These are phyloP conservation scores for Laspeyria flexula DNA, from an alignment of 2,888 invertebrate genomes.

Conservation along the genomic window DNA sequence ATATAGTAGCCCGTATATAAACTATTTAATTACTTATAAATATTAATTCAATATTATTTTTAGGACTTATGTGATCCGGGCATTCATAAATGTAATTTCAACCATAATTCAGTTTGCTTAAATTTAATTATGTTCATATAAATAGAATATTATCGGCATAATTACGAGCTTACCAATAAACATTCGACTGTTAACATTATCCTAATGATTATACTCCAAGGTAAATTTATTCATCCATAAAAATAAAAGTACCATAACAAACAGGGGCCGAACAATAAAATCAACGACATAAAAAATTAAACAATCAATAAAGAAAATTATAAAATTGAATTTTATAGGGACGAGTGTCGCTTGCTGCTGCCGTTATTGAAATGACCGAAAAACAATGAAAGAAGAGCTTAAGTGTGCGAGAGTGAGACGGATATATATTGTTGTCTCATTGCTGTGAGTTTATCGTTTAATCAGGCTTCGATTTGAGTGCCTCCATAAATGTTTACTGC, in stretches of 20 bases:
- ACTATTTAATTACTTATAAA: too few relatives aligned
- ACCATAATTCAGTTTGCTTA: too few relatives aligned
- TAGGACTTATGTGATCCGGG: too few relatives aligned
- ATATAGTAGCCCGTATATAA: too few relatives aligned
- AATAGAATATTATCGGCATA: too few relatives aligned
- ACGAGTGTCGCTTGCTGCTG: conserved; percentile 13
- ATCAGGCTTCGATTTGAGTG: conserved; percentile 34
- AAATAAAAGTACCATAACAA: conserved; percentile 11
- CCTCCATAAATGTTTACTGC: conserved; percentile 35
- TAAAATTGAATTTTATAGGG: conserved; percentile 25
- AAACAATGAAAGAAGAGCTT: conserved; percentile 25
- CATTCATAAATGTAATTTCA: too few relatives aligned
- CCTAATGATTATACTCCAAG: conserved; percentile 5
- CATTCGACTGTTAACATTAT: conserved; percentile 1
- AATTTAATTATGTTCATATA: too few relatives aligned
- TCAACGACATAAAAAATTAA: conserved; percentile 23
- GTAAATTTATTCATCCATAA: conserved; percentile 7
- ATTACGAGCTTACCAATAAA: too few relatives aligned
- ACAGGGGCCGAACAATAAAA: conserved; percentile 9
- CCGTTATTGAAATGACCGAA: conserved; percentile 28
- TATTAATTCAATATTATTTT: too few relatives aligned
- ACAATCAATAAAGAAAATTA: conserved; percentile 28
- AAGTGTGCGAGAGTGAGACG: conserved; percentile 13
- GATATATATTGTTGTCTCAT: conserved; percentile 4
- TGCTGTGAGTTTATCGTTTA: conserved; percentile 25